Base-by-base conservation (phyloP, 2,797 vertebrate genomes). In the Phylloscopus collybita region DNA sequence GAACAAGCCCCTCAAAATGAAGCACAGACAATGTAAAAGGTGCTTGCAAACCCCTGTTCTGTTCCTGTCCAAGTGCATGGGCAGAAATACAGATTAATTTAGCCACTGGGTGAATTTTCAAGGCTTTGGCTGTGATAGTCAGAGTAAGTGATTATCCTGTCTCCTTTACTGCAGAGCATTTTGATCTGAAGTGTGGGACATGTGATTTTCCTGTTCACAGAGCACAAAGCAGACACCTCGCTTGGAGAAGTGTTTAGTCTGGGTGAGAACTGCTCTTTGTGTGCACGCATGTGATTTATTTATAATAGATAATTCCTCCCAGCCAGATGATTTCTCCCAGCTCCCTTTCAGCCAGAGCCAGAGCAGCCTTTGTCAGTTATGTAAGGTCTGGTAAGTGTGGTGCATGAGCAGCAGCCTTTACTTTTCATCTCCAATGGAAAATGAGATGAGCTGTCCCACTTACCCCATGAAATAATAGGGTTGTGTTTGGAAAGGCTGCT, bases 231-330 rank as follows among this genome's bases (percentile, higher is more conserved):
- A 93, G 95, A 92, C 92, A 96, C 95, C 91, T 88, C 30, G 2
- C 95, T 95, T 72, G 86, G 74, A 95, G 92, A 85, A 94, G 91
- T 96, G 96, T 96, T 97, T 95, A 93, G 91, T 96, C 90, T 96
- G 96, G 56, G 70, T 82, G 95, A 93, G 85, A 95, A 71, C 53
- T 56, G 60, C 86, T 96, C 81, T 94, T 88, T 97, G 91, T 96
- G 86, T 44, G 57, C 64, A 29, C 0, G 17, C 71, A 49, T 67
- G 36, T n/a, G 71, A 76, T 94, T 91, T 93, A 94, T 95, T 95
- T 94, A 53, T 91, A 92, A 88, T 42, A 74, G 82, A 78, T 87
- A 83, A 79, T 96, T 93, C 80, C 84, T 80, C 61, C 92, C 72
- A 93, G 42, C 80, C 93, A 95, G 95, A 92, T 95, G 96, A 96